Conservation (phyloP, 1,140 invertebrate species). For the Condylostylus longicornis region DNA sequence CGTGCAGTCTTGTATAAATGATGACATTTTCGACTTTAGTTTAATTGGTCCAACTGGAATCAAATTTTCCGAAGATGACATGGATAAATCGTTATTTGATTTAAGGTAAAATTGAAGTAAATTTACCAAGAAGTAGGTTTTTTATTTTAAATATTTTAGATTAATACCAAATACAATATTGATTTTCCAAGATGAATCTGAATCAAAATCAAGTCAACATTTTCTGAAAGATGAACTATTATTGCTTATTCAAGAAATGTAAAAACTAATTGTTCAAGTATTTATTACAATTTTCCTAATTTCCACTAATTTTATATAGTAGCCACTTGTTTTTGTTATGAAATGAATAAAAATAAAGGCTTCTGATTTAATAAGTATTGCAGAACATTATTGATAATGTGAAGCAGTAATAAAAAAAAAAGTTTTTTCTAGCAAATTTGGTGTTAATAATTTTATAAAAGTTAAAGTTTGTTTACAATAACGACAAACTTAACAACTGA, state of each 20-base stretch:
- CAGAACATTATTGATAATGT: no score
- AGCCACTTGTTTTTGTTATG: no score
- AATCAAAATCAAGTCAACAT: conserved; percentile 34
- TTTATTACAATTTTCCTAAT: no score
- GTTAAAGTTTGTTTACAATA: no score
- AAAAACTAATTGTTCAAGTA: no score
- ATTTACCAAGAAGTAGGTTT: not conserved
- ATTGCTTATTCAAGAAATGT: conserved; percentile 47
- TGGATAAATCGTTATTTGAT: conserved; percentile 50
- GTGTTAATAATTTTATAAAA: no score
- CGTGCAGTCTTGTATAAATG: conserved; percentile 52
- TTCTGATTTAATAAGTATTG: no score
- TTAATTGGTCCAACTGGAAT: conserved; percentile 47
- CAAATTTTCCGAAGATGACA: conserved; percentile 42
- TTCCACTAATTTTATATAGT: no score
- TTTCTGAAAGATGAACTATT: conserved; percentile 63
- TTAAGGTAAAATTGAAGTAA: conserved; percentile 29
- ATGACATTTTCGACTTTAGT: conserved; percentile 46
- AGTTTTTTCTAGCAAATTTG: no score
- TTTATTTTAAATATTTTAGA: conserved; percentile 17
- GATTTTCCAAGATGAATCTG: conserved; percentile 45
- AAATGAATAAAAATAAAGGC: no score
- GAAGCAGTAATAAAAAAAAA: no score
- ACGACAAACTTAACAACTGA: no score
- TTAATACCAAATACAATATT: conserved; percentile 61